Conservation (phyloP, 1,140 invertebrate genomes). For the Polypedilum vanderplanki region DNA sequence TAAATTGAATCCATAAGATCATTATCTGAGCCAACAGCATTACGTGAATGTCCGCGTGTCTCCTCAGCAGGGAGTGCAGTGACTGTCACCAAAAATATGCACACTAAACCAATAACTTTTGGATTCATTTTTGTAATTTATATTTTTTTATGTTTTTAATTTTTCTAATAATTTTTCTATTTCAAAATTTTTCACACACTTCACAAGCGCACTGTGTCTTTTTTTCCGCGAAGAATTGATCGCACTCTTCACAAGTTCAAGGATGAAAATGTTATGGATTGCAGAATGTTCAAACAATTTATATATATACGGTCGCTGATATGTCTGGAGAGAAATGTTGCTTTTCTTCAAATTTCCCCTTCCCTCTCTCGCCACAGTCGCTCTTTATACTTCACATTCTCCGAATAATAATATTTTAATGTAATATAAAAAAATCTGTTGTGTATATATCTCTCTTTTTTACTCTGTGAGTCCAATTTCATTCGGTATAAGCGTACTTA, state of each 20-base stretch:
- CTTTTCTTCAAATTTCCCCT: slow-evolving; percentile 4
- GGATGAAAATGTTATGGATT: slow-evolving; percentile 31
- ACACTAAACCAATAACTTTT: slow-evolving; percentile 46
- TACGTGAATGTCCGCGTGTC: slow-evolving; percentile 47
- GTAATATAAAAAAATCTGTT: slow-evolving; percentile 25
- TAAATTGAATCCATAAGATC: slow-evolving; percentile 68
- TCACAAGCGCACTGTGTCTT: neutral
- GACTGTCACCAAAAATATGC: slow-evolving; percentile 48
- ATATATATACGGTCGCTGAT: slow-evolving; percentile 28
- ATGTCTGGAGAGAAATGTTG: slow-evolving; percentile 12
- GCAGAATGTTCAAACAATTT: slow-evolving; percentile 31
- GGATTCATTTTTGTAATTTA: slow-evolving; percentile 28
- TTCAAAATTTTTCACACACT: neutral
- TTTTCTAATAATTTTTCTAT: slow-evolving; percentile 22
- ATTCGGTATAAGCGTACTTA: neutral
- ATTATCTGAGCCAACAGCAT: slow-evolving; percentile 58
- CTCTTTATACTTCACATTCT: neutral
- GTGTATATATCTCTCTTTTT: neutral
- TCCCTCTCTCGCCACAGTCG: neutral
- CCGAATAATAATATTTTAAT: slow-evolving; percentile 28
- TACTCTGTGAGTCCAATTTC: neutral
- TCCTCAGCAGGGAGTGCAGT: slow-evolving; percentile 62
- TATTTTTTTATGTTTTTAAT: slow-evolving; percentile 29
- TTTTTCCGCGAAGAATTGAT: neutral
- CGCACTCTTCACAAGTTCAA: slow-evolving; percentile 27